These are phyloP conservation scores for Tachysurus fulvidraco DNA, from an alignment of 2,113 vertebrate species.

Conservation along the genomic window DNA sequence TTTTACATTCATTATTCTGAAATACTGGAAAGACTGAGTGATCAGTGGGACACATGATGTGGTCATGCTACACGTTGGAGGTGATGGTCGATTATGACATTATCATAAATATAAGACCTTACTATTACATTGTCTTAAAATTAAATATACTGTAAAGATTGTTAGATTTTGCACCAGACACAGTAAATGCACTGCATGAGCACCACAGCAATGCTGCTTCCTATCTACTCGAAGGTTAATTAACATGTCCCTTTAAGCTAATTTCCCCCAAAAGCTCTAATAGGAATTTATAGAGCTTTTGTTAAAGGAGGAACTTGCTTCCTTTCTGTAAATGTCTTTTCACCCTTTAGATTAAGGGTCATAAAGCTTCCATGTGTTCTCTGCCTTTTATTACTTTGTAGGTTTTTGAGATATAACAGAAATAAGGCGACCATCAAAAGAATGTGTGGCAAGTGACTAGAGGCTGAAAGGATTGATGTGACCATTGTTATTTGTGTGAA, in stretches of 20 bases:
- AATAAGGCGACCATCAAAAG: not conserved
- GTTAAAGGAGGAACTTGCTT: not conserved
- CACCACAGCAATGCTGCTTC: not conserved
- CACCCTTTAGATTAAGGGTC: slow-evolving; percentile 1
- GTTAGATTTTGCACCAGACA: not conserved
- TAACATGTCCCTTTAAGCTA: not conserved
- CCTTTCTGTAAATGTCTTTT: not conserved
- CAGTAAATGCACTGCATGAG: not conserved
- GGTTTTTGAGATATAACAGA: not conserved
- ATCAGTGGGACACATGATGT: too few relatives aligned
- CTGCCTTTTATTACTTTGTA: not conserved
- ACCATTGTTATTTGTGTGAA: not conserved
- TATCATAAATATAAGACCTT: not conserved
- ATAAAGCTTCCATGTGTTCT: not conserved
- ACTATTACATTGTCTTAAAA: not conserved
- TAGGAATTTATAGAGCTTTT: slow-evolving; percentile 8
- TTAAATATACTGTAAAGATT: not conserved
- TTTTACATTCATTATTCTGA: too few relatives aligned
- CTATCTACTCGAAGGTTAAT: not conserved
- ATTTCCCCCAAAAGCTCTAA: not conserved
- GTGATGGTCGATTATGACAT: not conserved
- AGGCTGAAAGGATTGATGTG: not conserved
- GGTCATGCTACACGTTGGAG: too few relatives aligned
- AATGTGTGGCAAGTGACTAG: not conserved
- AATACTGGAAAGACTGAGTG: too few relatives aligned